phyloP scores from a whole-genome alignment of 1,140 invertebrate species.

The Drosophila melanica region DNA sequence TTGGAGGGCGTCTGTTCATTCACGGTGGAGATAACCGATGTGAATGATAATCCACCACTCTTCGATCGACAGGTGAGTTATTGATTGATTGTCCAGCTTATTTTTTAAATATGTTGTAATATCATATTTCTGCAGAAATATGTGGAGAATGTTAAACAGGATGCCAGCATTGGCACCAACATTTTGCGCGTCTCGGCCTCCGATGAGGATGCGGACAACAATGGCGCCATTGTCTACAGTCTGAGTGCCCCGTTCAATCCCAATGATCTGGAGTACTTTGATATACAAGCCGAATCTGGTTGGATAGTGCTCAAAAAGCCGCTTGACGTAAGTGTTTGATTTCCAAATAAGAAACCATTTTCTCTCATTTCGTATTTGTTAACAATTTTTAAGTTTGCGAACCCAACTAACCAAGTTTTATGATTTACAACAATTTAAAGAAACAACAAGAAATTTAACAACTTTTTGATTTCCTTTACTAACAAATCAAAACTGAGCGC shows the following conservation, averaged over 20 bases:
- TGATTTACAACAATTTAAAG: conserved; percentile 41
- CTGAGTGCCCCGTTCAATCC: conserved; percentile 93
- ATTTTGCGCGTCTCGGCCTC: conserved; percentile 96
- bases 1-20: conserved; percentile 97
- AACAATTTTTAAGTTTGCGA: conserved; percentile 52
- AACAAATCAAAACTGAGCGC: conserved; percentile 52
- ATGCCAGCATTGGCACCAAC: conserved; percentile 97
- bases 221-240: conserved; percentile 96
- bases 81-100: too few species aligned
- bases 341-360: conserved; percentile 17
- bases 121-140: conserved; percentile 91
- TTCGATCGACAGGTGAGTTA: conserved; percentile 94
- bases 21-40: conserved; percentile 97
- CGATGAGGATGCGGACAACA: conserved; percentile 97
- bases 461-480: conserved; percentile 57
- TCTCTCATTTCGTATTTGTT: conserved; percentile 9
- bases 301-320: conserved; percentile 98
- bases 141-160: conserved; percentile 98
- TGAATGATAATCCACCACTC: conserved; percentile 96
- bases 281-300: conserved; percentile 97
- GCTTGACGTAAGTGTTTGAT: conserved; percentile 94
- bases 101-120: too few species aligned
- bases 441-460: conserved; percentile 14
- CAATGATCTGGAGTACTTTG: conserved; percentile 95
- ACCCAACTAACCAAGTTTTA: conserved; percentile 68